Conservation (phyloP, 2,888 invertebrate species). For the Spilosoma lubricipeda region DNA sequence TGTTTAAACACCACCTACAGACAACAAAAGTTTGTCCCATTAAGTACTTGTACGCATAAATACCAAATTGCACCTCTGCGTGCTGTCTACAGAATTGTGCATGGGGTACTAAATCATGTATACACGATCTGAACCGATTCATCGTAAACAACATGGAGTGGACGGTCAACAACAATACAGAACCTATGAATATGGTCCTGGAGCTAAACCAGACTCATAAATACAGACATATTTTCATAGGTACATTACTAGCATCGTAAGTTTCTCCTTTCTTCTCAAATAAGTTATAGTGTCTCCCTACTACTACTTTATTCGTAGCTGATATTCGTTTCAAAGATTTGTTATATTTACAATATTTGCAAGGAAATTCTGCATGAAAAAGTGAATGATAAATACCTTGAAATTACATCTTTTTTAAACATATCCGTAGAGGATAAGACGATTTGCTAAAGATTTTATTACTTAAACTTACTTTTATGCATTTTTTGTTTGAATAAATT, state of each 20-base stretch:
- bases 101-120: conserved; percentile 47
- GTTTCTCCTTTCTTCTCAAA: neutral
- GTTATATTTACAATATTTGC: neutral
- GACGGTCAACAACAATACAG: conserved; percentile 20
- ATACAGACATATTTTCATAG: neutral
- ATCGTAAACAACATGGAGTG: conserved; percentile 29
- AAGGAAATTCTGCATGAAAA: neutral
- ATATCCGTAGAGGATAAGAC: neutral
- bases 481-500: neutral
- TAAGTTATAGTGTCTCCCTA: too few species aligned
- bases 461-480: neutral
- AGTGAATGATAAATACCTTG: neutral
- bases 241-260: neutral
- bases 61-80: conserved; percentile 36
- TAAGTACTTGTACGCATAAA: neutral
- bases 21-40: neutral
- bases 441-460: neutral
- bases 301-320: too few species aligned
- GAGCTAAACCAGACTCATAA: conserved; percentile 24
- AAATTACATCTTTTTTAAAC: neutral
- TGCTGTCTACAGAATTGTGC: conserved; percentile 25
- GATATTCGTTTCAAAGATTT: neutral
- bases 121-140: conserved; percentile 27
- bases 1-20: neutral
- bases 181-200: neutral